A percentile compares a stretch with the other conserved stretches of the same genome.
Conservation (phyloP, 2,888 invertebrate genomes). For the Xestia c-nigrum region DNA sequence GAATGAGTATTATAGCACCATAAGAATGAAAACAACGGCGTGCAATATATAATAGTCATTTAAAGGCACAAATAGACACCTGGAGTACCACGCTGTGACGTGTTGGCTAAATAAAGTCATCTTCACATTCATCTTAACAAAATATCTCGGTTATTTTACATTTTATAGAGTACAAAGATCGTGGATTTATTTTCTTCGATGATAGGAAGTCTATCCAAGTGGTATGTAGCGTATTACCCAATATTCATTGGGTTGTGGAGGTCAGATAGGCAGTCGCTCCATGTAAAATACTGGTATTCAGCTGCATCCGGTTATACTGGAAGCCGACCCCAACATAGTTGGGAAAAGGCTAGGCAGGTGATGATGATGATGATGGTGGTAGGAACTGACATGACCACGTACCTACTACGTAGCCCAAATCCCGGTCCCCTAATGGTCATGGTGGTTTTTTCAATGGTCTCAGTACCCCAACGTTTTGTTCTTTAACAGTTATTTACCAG, state of each 20-base stretch:
- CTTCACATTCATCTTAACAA: conserved; percentile 26
- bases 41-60: conserved; percentile 51
- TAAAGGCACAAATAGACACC: conserved; percentile 53
- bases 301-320: too few species aligned
- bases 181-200: neutral
- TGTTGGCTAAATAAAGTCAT: conserved; percentile 61
- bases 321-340: too few species aligned
- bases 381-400: too few species aligned
- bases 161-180: neutral
- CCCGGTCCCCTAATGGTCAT: too few species aligned
- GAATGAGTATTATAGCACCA: conserved; percentile 27
- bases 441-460: too few species aligned
- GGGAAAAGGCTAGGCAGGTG: too few species aligned
- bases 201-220: neutral
- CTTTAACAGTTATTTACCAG: conserved; percentile 30
- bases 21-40: conserved; percentile 37
- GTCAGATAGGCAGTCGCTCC: too few species aligned
- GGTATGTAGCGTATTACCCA: too few species aligned
- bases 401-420: neutral
- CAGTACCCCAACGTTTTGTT: conserved; percentile 1
- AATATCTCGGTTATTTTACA: conserved; percentile 35
- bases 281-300: too few species aligned
- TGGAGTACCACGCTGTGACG: conserved; percentile 62
- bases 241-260: too few species aligned
- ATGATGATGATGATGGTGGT: too few species aligned